Conservation (phyloP, 2,113 vertebrate genomes). For the Hemibates koningsi region DNA sequence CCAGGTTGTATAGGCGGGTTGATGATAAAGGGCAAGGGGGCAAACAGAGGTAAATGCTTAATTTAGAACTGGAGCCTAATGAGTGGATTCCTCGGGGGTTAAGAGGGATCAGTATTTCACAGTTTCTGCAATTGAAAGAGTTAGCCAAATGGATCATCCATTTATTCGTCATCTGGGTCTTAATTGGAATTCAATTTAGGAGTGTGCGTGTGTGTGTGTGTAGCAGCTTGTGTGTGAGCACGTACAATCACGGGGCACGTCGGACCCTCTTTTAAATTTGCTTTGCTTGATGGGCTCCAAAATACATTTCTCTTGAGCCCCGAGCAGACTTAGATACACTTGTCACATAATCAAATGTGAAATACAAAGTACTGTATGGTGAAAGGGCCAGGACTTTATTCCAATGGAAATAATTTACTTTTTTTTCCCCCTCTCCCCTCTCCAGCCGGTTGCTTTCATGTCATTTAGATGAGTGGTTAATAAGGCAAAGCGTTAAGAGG, state of each 20-base stretch:
- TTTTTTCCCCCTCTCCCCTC: constrained; percentile 9
- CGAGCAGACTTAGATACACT: constrained; percentile 75
- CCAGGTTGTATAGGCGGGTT: not conserved
- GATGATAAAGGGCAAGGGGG: not conserved
- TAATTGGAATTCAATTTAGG: constrained; percentile 70
- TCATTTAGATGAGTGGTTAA: constrained; percentile 79
- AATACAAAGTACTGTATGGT: constrained; percentile 65
- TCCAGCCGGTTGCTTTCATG: constrained; percentile 68
- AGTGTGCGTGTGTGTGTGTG: constrained; percentile 22
- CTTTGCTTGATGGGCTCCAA: constrained; percentile 52
- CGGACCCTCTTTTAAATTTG: constrained; percentile 50
- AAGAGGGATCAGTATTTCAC: constrained; percentile 39
- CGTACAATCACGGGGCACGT: not conserved
- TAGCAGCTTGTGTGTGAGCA: not conserved
- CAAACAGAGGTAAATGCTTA: constrained; percentile 14
- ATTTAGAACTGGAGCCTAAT: constrained; percentile 41
- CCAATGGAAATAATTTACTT: constrained; percentile 69
- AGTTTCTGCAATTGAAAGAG: constrained; percentile 51
- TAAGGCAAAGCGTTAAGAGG: constrained; percentile 79
- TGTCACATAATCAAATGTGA: constrained; percentile 75
- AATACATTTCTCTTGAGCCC: constrained; percentile 64
- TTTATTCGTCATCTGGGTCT: constrained; percentile 51
- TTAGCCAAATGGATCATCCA: constrained; percentile 48
- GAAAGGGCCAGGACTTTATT: constrained; percentile 67
- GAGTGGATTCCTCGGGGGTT: constrained; percentile 36